Percentiles rank a stretch among this genome's conserved stretches.
phyloP scores from a whole-genome alignment of 2,113 vertebrate genomes.

The Megatriorchis doriae region DNA sequence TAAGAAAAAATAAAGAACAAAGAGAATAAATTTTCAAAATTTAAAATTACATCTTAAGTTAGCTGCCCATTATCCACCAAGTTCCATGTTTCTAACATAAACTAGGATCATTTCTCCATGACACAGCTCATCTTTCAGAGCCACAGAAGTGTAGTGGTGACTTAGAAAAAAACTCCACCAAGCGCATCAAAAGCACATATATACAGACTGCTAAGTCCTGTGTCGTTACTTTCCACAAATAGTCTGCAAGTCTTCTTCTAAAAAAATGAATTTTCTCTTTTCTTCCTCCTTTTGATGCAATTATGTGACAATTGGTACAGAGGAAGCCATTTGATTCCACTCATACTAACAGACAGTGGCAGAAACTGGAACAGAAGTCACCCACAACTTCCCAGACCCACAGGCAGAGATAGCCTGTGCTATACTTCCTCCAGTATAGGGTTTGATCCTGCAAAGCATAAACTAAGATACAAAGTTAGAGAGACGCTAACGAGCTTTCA shows the following conservation, averaged over 20 bases:
- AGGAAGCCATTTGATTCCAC: neutral
- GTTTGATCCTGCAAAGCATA: neutral
- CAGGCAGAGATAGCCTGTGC: neutral
- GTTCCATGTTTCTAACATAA: neutral
- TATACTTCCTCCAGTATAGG: neutral
- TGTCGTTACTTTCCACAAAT: neutral
- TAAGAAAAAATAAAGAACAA: neutral
- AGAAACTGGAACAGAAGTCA: neutral
- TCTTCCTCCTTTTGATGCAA: rapidly evolving
- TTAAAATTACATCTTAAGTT: neutral
- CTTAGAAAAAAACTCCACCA: neutral
- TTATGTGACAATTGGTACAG: neutral
- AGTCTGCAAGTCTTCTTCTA: neutral
- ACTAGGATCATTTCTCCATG: neutral
- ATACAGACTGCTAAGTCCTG: neutral
- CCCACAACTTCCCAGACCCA: neutral
- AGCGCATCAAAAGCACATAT: neutral
- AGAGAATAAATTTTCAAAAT: neutral
- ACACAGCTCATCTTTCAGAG: neutral
- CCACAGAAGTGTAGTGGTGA: neutral
- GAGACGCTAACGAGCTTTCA: neutral
- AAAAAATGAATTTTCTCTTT: neutral
- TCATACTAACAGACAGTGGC: neutral
- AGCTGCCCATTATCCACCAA: neutral
- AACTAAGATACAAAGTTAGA: neutral